Evolutionary conservation across 2,113 vertebrate species (phyloP), one percentile per base, ranked within the genome.

Genomic region (Perognathus longimembris): DNA sequence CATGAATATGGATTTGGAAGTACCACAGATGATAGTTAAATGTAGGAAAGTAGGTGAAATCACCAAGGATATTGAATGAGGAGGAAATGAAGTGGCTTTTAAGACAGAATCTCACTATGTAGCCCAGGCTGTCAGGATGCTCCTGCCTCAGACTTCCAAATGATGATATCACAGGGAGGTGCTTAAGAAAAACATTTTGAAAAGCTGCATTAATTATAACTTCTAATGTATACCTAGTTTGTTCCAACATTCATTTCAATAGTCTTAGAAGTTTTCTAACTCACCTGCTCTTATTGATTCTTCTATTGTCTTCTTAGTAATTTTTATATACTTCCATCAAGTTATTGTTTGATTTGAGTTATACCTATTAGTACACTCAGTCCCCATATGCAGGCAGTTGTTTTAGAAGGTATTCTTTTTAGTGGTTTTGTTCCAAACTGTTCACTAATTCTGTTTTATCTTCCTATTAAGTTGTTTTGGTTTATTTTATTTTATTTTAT

Each of bases 341-440:
- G 50, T 54, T 75, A 57, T 7, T 17, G 66, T 86, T 78, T 71
- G 18, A 38, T 36, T 69, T 82, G 6, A 63, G 40, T 57, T 42
- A 28, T 20, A 70, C 71, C 20, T 67, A 12, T 54, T 74, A 71
- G 74, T 45, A 75, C 17, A 18, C 21, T 71, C 32, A 38, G 4
- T 32, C 30, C 7, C 2, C 73, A 5, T 64, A 69, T 66, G 24
- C 50, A 82, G 70, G 6, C 50, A 59, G 50, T 50, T 93, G 61
- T 50, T 93, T 76, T 67, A 36, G 57, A 91, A 85, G 21, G n/a
- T 69, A 4, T 38, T 92, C 77, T 69, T 89, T 92, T 54, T 59
- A 45, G 22, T 69, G 3, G 22, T 74, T 87, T 73, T 85, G 11
- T 15, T 71, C 21, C 67, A 76, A 64, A 45, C 18, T 4, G 17